These are phyloP conservation scores for Druon quercuslanigerum DNA, from an alignment of 1,140 invertebrate species.

Conservation along the genomic window DNA sequence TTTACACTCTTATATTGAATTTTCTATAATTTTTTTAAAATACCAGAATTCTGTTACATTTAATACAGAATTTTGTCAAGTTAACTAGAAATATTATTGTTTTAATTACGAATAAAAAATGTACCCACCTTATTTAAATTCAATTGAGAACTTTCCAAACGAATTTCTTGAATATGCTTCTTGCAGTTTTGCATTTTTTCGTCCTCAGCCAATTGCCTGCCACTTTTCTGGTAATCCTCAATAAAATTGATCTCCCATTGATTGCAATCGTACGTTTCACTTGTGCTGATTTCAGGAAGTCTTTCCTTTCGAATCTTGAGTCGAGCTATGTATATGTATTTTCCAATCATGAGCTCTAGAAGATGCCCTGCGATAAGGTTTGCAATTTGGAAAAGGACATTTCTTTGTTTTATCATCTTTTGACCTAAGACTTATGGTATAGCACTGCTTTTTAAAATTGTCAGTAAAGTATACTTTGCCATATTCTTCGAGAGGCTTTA, in stretches of 20 bases:
- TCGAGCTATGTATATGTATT: slow-evolving; percentile 65
- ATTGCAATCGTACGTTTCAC: slow-evolving; percentile 50
- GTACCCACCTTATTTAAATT: too few species aligned
- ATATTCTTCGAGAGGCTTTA: slow-evolving; percentile 48
- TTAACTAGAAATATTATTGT: too few species aligned
- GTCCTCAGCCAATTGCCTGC: slow-evolving; percentile 37
- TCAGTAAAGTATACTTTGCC: slow-evolving; percentile 30
- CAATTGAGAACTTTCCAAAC: too few species aligned
- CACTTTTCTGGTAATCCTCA: background rate
- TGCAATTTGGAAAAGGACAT: slow-evolving; percentile 67
- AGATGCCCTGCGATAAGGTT: slow-evolving; percentile 67
- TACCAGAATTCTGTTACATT: too few species aligned
- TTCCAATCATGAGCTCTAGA: slow-evolving; percentile 71
- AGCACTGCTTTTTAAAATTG: slow-evolving; percentile 41
- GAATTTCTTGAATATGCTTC: too few species aligned
- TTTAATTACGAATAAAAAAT: too few species aligned
- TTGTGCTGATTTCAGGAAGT: slow-evolving; percentile 48
- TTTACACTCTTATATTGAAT: too few species aligned
- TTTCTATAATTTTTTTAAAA: too few species aligned
- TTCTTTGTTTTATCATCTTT: slow-evolving; percentile 62
- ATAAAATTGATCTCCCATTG: slow-evolving; percentile 44
- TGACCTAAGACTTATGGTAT: slow-evolving; percentile 33
- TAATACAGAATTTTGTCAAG: too few species aligned
- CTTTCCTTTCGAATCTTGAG: slow-evolving; percentile 70
- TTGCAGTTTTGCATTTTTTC: slow-evolving; percentile 8